Conservation (phyloP, 2,888 invertebrate genomes). For the Tenthredo mesomela region DNA sequence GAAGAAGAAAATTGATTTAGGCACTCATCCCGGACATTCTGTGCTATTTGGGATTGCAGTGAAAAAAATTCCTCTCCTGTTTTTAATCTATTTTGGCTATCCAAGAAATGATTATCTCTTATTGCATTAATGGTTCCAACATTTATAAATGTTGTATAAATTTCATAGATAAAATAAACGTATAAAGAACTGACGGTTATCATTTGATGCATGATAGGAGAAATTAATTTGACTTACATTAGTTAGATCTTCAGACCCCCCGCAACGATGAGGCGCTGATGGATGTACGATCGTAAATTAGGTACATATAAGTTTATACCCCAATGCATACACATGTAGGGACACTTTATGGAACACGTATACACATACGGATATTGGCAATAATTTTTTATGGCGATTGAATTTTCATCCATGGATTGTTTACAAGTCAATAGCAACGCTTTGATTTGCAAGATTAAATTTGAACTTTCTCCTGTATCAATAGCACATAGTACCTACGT, state of each 20-base stretch:
- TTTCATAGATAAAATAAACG: not conserved
- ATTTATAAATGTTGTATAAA: no score
- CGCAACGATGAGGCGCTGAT: not conserved
- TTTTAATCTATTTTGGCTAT: not conserved
- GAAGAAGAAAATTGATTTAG: not conserved
- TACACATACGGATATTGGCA: not conserved
- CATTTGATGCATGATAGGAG: not conserved
- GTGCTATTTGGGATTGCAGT: not conserved
- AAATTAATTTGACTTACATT: not conserved
- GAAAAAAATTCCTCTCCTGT: not conserved
- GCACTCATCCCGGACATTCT: not conserved
- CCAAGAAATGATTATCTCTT: not conserved
- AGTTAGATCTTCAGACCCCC: not conserved
- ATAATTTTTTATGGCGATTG: not conserved
- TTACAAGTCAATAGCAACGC: constrained; percentile 63
- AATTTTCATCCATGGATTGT: not conserved
- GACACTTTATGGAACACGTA: not conserved
- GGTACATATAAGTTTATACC: not conserved
- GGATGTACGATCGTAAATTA: not conserved
- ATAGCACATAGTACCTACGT: constrained; percentile 56
- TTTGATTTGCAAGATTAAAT: constrained; percentile 76
- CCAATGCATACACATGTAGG: not conserved
- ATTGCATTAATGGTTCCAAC: not conserved
- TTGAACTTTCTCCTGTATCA: constrained; percentile 76
- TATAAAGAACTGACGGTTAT: not conserved